Evolutionary conservation across 1,140 invertebrate species (phyloP).

Genomic region (Lepidurus arcticus): DNA sequence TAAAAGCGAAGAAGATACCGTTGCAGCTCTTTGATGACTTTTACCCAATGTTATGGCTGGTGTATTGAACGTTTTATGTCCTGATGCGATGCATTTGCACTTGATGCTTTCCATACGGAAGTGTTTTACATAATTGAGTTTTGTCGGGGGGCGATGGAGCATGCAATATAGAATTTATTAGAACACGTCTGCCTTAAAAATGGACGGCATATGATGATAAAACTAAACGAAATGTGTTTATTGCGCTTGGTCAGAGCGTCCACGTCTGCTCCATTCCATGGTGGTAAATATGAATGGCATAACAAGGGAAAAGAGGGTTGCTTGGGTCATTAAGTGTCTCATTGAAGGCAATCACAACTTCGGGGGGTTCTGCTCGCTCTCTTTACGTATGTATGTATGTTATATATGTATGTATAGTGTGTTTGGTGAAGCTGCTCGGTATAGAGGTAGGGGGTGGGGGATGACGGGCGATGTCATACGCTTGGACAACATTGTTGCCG

Average conservation of each 20-base stretch:
- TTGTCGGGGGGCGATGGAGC: not conserved
- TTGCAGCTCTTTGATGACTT: too few relatives aligned
- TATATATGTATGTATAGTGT: not conserved
- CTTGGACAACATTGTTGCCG: conserved; percentile 18
- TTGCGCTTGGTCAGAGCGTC: conserved; percentile 7
- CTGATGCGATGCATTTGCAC: too few relatives aligned
- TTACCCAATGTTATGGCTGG: too few relatives aligned
- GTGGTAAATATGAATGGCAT: conserved; percentile 15
- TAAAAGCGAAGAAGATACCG: too few relatives aligned
- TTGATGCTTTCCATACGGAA: too few relatives aligned
- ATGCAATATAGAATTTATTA: not conserved
- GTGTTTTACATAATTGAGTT: not conserved
- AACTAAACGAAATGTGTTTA: not conserved
- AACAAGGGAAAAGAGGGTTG: not conserved
- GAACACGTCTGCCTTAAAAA: not conserved
- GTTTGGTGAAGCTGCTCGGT: not conserved
- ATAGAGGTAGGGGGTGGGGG: not conserved
- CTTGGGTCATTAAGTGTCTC: conserved; percentile 21
- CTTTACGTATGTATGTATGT: not conserved
- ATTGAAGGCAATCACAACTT: conserved; percentile 15
- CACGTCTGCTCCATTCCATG: conserved; percentile 1
- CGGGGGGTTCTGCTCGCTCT: not conserved
- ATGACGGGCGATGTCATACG: not conserved
- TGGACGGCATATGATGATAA: not conserved
- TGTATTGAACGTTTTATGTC: too few relatives aligned